These are phyloP conservation scores for Meriones psammophilus DNA, from an alignment of 2,797 vertebrate species.

Conservation along the genomic window DNA sequence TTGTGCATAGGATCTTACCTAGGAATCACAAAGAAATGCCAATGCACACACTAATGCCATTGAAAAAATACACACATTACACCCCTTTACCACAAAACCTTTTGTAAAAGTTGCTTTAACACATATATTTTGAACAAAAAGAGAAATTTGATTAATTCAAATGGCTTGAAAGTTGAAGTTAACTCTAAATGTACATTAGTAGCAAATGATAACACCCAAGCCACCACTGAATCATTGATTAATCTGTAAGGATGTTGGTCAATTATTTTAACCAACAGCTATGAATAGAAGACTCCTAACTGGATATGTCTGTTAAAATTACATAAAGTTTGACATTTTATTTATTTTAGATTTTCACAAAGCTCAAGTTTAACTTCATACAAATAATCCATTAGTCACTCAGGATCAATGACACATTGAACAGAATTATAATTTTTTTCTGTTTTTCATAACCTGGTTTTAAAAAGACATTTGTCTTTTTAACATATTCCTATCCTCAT, in stretches of 20 bases:
- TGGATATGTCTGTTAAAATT: slow-evolving; percentile 90
- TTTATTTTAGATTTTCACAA: slow-evolving; percentile 90
- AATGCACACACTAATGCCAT: slow-evolving; percentile 68
- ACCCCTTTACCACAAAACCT: slow-evolving; percentile 53
- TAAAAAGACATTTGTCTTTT: slow-evolving; percentile 86
- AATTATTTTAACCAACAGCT: slow-evolving; percentile 91
- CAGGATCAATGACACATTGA: slow-evolving; percentile 88
- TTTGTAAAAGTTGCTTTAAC: slow-evolving; percentile 77
- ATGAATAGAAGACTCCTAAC: slow-evolving; percentile 88
- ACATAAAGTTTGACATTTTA: slow-evolving; percentile 88
- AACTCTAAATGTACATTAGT: slow-evolving; percentile 89
- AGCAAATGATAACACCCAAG: slow-evolving; percentile 87
- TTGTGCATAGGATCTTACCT: slow-evolving; percentile 80
- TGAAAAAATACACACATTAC: slow-evolving; percentile 72
- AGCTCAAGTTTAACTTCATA: slow-evolving; percentile 89
- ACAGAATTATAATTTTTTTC: slow-evolving; percentile 90
- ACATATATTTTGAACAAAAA: slow-evolving; percentile 78
- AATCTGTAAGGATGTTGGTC: slow-evolving; percentile 90
- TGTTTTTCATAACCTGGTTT: slow-evolving; percentile 89
- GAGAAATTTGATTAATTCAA: slow-evolving; percentile 85
- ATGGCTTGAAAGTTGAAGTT: slow-evolving; percentile 86
- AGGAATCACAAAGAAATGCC: slow-evolving; percentile 79
- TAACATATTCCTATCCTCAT: slow-evolving; percentile 86
- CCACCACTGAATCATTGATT: slow-evolving; percentile 89
- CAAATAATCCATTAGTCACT: slow-evolving; percentile 91